Evolutionary conservation across 2,113 vertebrate species (phyloP).

Genomic region (Todiramphus chloris): DNA sequence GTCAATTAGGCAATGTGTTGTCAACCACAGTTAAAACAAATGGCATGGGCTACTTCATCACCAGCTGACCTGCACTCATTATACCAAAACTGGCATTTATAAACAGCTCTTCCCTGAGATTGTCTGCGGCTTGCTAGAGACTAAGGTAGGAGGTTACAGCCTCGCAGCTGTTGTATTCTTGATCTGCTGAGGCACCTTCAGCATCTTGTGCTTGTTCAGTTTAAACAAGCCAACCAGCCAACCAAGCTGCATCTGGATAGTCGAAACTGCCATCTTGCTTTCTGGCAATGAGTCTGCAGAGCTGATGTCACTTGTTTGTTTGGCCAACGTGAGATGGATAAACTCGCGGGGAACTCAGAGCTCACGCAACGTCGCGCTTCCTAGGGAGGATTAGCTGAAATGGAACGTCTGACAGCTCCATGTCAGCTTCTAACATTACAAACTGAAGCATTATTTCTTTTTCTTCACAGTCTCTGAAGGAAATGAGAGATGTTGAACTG

Average conservation of each 20-base stretch:
- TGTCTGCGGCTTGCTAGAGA: neutral
- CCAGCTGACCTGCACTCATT: neutral
- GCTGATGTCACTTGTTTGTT: slow-evolving; percentile 6
- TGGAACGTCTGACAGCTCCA: slow-evolving; percentile 29
- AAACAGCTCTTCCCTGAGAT: neutral
- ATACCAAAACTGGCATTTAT: neutral
- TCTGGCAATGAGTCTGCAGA: neutral
- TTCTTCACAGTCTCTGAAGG: slow-evolving; percentile 20
- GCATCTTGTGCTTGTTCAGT: neutral
- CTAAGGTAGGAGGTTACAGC: neutral
- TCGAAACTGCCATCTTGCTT: neutral
- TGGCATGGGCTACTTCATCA: neutral
- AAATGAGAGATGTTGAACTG: slow-evolving; percentile 27
- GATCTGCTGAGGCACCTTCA: neutral
- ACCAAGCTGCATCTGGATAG: neutral
- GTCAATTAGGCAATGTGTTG: slow-evolving; percentile 10
- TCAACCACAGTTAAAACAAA: slow-evolving; percentile 18
- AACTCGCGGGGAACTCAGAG: slow-evolving; percentile 14
- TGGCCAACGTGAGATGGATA: neutral
- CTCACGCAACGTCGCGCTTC: neutral
- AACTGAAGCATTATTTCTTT: slow-evolving; percentile 24
- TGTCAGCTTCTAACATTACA: slow-evolving; percentile 41
- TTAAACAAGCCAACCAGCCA: neutral
- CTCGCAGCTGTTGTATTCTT: neutral
- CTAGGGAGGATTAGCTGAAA: slow-evolving; percentile 6